These are phyloP conservation scores for Valencia hispanica DNA, from an alignment of 2,797 vertebrate species.

Conservation along the genomic window DNA sequence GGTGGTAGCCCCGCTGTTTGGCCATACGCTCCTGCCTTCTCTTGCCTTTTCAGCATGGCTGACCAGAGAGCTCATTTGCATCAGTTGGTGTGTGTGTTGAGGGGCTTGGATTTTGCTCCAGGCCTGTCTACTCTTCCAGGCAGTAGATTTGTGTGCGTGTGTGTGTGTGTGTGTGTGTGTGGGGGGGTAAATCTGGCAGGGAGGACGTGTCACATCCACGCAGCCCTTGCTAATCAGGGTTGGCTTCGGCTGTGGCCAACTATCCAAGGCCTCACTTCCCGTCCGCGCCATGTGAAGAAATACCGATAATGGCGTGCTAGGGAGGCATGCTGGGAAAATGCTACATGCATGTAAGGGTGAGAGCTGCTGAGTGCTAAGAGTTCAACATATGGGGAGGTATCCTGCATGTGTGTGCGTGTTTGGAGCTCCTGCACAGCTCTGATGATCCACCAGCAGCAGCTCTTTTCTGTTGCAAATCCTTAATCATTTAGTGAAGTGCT, in stretches of 20 bases:
- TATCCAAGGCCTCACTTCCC: slow-evolving; percentile 59
- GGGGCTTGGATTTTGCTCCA: slow-evolving; percentile 81
- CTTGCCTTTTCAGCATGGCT: slow-evolving; percentile 84
- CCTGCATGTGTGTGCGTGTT: slow-evolving; percentile 3
- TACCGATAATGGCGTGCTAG: slow-evolving; percentile 78
- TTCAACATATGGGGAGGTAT: slow-evolving; percentile 50
- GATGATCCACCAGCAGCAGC: slow-evolving; percentile 47
- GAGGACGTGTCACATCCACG: slow-evolving; percentile 86
- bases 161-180: slow-evolving; percentile 33
- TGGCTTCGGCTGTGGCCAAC: slow-evolving; percentile 64
- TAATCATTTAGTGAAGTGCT: slow-evolving; percentile 87
- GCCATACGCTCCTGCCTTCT: slow-evolving; percentile 84
- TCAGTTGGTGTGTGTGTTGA: slow-evolving; percentile 70
- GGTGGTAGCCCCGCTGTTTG: slow-evolving; percentile 82
- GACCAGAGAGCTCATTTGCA: slow-evolving; percentile 87
- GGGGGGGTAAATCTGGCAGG: slow-evolving; percentile 75
- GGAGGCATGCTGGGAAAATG: slow-evolving; percentile 76
- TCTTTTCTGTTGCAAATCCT: slow-evolving; percentile 72
- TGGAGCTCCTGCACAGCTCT: slow-evolving; percentile 39
- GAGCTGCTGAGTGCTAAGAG: slow-evolving; percentile 48
- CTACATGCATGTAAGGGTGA: slow-evolving; percentile 54
- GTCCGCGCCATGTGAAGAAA: slow-evolving; percentile 83
- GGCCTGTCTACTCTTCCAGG: slow-evolving; percentile 86
- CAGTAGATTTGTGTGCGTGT: slow-evolving; percentile 71
- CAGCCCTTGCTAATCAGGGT: slow-evolving; percentile 78